phyloP scores from a whole-genome alignment of 2,113 vertebrate genomes.

The Mohoua ochrocephala region DNA sequence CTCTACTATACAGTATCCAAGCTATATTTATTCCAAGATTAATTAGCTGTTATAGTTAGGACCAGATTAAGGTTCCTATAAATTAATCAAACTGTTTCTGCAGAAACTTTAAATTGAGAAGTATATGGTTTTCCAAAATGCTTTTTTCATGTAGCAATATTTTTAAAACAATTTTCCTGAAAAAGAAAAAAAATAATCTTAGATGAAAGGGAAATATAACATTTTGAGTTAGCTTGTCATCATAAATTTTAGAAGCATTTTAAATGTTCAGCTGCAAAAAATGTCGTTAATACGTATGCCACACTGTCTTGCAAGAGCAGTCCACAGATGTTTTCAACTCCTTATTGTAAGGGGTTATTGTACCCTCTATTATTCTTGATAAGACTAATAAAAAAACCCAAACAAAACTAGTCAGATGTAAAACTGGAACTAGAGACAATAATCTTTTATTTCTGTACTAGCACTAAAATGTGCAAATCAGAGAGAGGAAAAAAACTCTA shows the following conservation, averaged over 20 bases:
- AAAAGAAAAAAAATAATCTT: background rate
- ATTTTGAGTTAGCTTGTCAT: background rate
- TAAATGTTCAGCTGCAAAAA: background rate
- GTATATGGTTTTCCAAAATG: background rate
- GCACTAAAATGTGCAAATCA: background rate
- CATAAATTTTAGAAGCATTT: background rate
- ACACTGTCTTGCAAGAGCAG: background rate
- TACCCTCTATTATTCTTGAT: background rate
- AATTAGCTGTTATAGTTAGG: conserved; percentile 6
- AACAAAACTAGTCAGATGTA: background rate
- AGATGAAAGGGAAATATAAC: background rate
- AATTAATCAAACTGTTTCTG: background rate
- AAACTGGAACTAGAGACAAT: background rate
- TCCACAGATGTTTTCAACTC: background rate
- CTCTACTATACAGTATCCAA: background rate
- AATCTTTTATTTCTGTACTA: background rate
- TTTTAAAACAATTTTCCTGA: background rate
- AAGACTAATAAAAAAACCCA: background rate
- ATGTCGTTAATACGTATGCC: background rate
- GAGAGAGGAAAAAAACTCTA: no score
- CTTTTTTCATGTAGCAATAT: background rate
- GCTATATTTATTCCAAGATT: conserved; percentile 35
- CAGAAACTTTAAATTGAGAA: background rate
- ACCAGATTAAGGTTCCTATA: background rate
- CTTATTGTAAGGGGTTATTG: background rate